Evolutionary conservation across 1,140 invertebrate genomes (phyloP).

Genomic region (Formica exsecta): DNA sequence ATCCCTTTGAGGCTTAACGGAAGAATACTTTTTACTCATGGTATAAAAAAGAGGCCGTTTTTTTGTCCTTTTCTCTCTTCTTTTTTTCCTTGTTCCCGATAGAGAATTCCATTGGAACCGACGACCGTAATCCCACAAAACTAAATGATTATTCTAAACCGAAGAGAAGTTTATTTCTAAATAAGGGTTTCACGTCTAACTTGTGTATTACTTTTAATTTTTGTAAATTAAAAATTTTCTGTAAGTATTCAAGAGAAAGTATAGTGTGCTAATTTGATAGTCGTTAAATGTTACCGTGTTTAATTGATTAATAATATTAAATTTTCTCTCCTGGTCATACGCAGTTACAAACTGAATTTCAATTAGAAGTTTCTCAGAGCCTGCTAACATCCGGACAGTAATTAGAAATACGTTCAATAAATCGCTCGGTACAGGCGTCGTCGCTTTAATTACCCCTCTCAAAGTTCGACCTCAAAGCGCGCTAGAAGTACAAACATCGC

Average conservation of each 20-base stretch:
- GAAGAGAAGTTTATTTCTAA: constrained; percentile 15
- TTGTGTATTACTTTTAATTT: constrained; percentile 5
- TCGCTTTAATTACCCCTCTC: constrained; percentile 69
- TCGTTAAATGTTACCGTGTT: neutral
- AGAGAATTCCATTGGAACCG: neutral
- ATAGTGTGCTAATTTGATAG: neutral
- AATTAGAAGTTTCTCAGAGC: constrained; percentile 45
- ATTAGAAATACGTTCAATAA: constrained; percentile 72
- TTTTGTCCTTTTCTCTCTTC: neutral
- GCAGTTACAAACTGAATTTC: constrained; percentile 41
- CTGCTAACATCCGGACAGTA: constrained; percentile 64
- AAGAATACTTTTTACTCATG: neutral
- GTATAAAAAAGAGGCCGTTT: neutral
- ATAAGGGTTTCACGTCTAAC: neutral
- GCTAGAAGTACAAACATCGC: constrained; percentile 53
- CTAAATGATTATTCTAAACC: constrained; percentile 28
- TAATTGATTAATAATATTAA: constrained; percentile 62
- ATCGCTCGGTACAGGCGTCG: constrained; percentile 59
- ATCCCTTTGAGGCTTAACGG: constrained; percentile 9
- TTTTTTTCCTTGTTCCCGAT: neutral
- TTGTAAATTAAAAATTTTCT: constrained; percentile 9
- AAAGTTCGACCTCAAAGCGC: constrained; percentile 63
- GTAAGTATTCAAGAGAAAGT: neutral
- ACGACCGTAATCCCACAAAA: constrained; percentile 17
- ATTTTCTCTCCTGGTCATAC: constrained; percentile 35